Percentiles rank a stretch among this genome's conserved stretches.
phyloP scores from a whole-genome alignment of 2,113 vertebrate species.

The Tetraodon nigroviridis region DNA sequence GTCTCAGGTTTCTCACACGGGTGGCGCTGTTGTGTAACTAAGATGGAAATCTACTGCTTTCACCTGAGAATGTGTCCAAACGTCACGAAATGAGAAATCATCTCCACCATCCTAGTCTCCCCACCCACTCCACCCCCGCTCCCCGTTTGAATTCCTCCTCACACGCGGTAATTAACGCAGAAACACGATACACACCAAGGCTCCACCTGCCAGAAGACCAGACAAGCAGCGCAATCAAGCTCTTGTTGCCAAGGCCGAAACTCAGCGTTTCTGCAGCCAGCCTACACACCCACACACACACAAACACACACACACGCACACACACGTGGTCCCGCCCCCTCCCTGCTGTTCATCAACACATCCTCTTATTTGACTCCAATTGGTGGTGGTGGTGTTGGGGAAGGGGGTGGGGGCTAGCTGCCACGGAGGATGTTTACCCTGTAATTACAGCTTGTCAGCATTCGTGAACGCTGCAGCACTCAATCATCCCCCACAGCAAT shows the following conservation, averaged over 20 bases:
- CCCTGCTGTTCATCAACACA: slow-evolving; percentile 64
- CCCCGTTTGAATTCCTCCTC: slow-evolving; percentile 16
- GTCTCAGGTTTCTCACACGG: no score
- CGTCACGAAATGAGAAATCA: slow-evolving; percentile 18
- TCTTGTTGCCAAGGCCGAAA: slow-evolving; percentile 41
- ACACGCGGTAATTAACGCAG: slow-evolving; percentile 35
- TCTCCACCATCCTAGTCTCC: background rate
- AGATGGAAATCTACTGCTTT: slow-evolving; percentile 7
- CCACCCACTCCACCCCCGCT: slow-evolving; percentile 15
- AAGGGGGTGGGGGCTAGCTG: slow-evolving; percentile 31
- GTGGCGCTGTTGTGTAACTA: no score
- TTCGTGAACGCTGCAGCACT: slow-evolving; percentile 52
- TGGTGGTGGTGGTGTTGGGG: background rate
- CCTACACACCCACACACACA: background rate
- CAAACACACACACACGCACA: background rate
- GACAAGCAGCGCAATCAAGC: slow-evolving; percentile 52
- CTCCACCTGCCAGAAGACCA: slow-evolving; percentile 46
- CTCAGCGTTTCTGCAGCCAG: slow-evolving; percentile 39
- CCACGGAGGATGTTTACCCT: slow-evolving; percentile 52
- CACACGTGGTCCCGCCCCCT: slow-evolving; percentile 2
- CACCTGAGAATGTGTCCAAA: slow-evolving; percentile 10
- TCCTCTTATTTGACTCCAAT: slow-evolving; percentile 64
- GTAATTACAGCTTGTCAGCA: slow-evolving; percentile 69
- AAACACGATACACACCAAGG: slow-evolving; percentile 28
- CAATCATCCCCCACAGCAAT: slow-evolving; percentile 69